Evolutionary conservation across 2,113 vertebrate species (phyloP), one percentile per base, ranked within the genome.

Genomic region (Nesoenas mayeri): DNA sequence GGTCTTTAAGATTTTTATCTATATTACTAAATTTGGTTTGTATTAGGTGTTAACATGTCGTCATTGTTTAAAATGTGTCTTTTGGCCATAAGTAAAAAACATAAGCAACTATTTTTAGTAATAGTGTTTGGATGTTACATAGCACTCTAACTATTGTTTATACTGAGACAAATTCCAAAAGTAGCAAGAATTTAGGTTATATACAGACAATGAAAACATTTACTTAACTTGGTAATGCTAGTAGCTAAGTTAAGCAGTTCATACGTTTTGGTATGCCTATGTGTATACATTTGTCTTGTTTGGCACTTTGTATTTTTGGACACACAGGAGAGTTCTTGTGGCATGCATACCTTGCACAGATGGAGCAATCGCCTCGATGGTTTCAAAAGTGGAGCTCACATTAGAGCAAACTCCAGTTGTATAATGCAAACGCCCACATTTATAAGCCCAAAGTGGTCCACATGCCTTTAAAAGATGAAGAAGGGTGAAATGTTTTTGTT

Each of bases 381-480:
- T 98, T 98, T 99, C 91, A 97, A 99, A 99, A 77, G 98, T 98
- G 56, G 99, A 98, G 92, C 99, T 99, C 97, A 99, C 98, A 24
- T 99, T 99, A 20, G 99, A 98, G 72, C 99, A 99, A 86, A 99
- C 98, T 53, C 99, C 99, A 25, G 99, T 99, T 91, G 99, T 99
- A 87, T 99, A 99, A 97, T 99, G 99, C 97, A 99, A 95, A 87
- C 98, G 98, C 48, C 99, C 99, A 91, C 99, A 99, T 97, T 98
- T 98, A 91, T 99, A 99, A 74, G 99, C 99, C 54, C 99, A 99
- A 92, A 99, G 98, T 70, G 99, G 99, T 78, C 99, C 99, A 91
- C 99, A 99, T 38, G 99, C 99, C 99, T 99, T 97, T 54, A 88
- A 95, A 93, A 97, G 97, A 80, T 62, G 20, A 85, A 29, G 85